Conservation (phyloP, 1,140 invertebrate genomes). For the Dendrolimus kikuchii region DNA sequence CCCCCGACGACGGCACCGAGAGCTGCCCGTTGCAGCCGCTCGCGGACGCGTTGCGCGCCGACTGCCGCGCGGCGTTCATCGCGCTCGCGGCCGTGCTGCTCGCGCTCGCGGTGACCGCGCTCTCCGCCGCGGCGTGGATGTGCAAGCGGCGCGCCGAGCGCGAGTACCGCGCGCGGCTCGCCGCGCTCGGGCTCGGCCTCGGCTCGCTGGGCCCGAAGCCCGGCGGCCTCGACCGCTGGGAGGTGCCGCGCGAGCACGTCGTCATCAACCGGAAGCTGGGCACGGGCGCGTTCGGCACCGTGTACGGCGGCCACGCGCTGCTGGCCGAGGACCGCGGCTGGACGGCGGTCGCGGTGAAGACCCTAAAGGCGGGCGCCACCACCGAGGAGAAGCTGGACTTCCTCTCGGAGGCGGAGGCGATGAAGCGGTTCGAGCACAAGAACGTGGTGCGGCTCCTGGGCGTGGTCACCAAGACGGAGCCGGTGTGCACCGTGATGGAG, state of each 20-base stretch:
- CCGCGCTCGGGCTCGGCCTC: constrained; percentile 83
- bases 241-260: constrained; percentile 84
- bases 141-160: constrained; percentile 83
- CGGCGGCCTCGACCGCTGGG: constrained; percentile 84
- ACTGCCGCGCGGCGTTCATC: constrained; percentile 82
- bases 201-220: constrained; percentile 76
- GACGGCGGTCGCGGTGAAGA: constrained; percentile 92
- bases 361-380: constrained; percentile 84
- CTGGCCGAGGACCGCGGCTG: constrained; percentile 81
- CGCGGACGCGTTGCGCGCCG: constrained; percentile 76
- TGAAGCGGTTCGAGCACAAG: constrained; percentile 85
- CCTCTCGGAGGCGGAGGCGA: constrained; percentile 91
- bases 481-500: constrained; percentile 43
- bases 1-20: constrained; percentile 80
- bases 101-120: constrained; percentile 76
- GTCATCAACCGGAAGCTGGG: constrained; percentile 90
- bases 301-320: constrained; percentile 66
- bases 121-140: constrained; percentile 73
- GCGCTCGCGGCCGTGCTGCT: constrained; percentile 75
- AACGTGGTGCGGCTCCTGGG: constrained; percentile 44
- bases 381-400: constrained; percentile 93
- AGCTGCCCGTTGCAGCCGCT: constrained; percentile 77
- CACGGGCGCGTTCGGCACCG: constrained; percentile 89
- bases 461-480: constrained; percentile 36
- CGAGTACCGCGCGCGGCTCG: constrained; percentile 78